Conservation (phyloP, 2,113 vertebrate species). For the Promerops cafer region DNA sequence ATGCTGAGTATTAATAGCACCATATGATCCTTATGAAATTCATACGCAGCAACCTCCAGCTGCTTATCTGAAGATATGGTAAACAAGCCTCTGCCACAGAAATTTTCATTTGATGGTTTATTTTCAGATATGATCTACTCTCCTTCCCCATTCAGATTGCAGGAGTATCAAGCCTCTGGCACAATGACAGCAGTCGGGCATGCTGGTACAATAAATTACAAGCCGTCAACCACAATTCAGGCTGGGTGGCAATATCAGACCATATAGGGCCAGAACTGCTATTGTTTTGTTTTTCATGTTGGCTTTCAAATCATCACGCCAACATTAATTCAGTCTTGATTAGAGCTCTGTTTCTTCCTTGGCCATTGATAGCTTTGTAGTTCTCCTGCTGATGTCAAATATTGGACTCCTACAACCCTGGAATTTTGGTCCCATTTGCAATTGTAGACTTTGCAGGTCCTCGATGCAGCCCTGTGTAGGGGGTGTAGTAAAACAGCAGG, state of each 20-base stretch:
- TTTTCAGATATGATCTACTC: slow-evolving; percentile 2
- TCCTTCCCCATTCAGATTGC: neutral
- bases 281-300: neutral
- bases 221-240: neutral
- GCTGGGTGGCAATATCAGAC: neutral
- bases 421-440: neutral
- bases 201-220: neutral
- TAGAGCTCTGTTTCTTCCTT: neutral
- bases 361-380: neutral
- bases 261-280: neutral
- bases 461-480: neutral
- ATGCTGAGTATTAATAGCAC: neutral
- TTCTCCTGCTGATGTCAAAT: neutral
- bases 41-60: neutral
- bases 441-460: neutral
- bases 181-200: neutral
- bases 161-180: neutral
- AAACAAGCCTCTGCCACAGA: neutral
- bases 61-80: neutral
- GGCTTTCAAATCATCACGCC: neutral
- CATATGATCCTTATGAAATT: neutral
- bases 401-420: neutral
- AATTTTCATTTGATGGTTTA: neutral
- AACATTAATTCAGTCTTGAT: neutral
- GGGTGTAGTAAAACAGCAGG: neutral